Evolutionary conservation across 2,888 invertebrate genomes (phyloP), one percentile per base, ranked within the genome.

Genomic region (Acronicta aceris): DNA sequence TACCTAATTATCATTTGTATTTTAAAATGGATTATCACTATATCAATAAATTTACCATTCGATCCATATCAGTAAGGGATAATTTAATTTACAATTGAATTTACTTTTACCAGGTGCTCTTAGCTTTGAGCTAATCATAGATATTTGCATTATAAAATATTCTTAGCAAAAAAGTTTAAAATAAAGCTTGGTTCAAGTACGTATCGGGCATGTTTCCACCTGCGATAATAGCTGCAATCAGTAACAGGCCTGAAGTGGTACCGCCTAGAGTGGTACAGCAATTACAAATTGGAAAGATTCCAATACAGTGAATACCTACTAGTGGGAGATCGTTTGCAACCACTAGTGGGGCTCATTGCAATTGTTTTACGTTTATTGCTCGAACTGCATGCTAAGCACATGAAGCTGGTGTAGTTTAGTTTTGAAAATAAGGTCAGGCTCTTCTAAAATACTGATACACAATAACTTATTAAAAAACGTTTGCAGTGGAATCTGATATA

Each of bases 221-320:
- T 61, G 68, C 40, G 65, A 56, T 75, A 74, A 74, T 59, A 51
- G 58, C 48, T 43, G 59, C 60, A 72, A 63, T 74, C 60, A 53
- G 53, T 72, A 57, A 63, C 72, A 36, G 58, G 49, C 40, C 55
- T 49, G 56, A 60, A 75, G 62, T 63, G 72, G 72, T 65, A 64
- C 41, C 27, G 38, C 21, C 15, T 50, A 59, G 13, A 41, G 25
- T 38, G 17, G 66, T 52, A 49, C 57, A 49, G 48, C 65, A 75
- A 74, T 74, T 69, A 75, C 48, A 62, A 53, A 69, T 69, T 72
- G 75, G 76, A 75, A 75, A 56, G 59, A 60, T 60, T 72, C 69
- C 69, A 75, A 69, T 71, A 54, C 62, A 69, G 47, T 27, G 41
- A 59, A 41, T 30, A 33, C 33, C 4, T 33, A 42, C 42, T 42